Base-by-base conservation (phyloP, 2,888 invertebrate species). In the Prionchulus punctatus region DNA sequence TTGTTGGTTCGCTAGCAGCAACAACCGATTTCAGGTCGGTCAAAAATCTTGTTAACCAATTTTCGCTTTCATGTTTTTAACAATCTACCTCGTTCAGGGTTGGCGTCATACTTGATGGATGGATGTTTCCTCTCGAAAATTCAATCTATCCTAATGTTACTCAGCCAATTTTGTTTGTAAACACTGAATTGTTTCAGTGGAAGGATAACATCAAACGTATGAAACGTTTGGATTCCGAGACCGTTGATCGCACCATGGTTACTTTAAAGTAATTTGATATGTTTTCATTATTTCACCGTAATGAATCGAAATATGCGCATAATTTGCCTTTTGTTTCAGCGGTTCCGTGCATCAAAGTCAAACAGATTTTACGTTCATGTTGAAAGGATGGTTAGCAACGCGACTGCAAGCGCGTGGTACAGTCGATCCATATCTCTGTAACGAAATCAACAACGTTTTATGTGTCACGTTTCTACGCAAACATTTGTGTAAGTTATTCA, bases 121-220 rank as follows among this genome's bases (percentile, higher is more conserved):
- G 80, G 80, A 78, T 80, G 78, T 79, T 77, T 65, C 78, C 80
- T 1, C 68, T 80, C 30, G 75, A 75, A 59, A 60, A 66, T 12
- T 73, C 74, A 30, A 60, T 71, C 4, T 65, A 77, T 30, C 64
- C 67, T n/a, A 68, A 70, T 50, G 68, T 78, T 1, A 63, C 69
- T 12, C 76, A 78, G 63, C 79, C 79, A 0, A 66, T 79, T 51
- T 61, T 79, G 26, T 79, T 79, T 65, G 70, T 80, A 55, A 80
- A 79, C 65, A 77, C 78, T 2, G 77, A 79, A 62, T 77, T 78
- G 18, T 80, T 80, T 68, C 79, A 79, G 62, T 77, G 78, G 48
- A 68, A 69, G 31, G 68, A 73, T 27, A 80, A 80, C 62, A 68
- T 79, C 2, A 69, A 72, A 58, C 70, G 72, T 1, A 76, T 79